phyloP scores from a whole-genome alignment of 1,140 invertebrate genomes.

The Cotesia typhae region DNA sequence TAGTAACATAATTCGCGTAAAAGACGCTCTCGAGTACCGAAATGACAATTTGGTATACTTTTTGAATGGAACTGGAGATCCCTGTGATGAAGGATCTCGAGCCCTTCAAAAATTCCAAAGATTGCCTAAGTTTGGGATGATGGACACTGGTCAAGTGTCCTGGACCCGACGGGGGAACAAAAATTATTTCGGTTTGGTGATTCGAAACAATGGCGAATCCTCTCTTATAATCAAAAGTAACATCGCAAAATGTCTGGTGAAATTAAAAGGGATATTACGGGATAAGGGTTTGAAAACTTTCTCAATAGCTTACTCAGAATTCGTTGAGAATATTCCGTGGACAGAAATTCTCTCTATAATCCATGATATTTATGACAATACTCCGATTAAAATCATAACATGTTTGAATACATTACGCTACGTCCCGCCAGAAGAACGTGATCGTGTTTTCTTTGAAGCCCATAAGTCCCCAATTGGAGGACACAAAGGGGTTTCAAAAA shows the following conservation, averaged over 20 bases:
- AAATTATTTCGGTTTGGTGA: too few relatives aligned
- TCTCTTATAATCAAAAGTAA: not conserved
- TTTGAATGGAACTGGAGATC: too few relatives aligned
- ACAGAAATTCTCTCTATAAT: not conserved
- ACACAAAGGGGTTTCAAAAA: conserved; percentile 11
- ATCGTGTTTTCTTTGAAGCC: too few relatives aligned
- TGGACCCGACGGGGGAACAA: not conserved
- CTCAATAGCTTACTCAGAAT: not conserved
- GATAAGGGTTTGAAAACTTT: not conserved
- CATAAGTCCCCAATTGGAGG: not conserved
- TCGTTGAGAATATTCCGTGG: conserved; percentile 3
- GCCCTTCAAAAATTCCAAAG: too few relatives aligned
- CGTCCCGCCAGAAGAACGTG: not conserved
- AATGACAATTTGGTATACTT: too few relatives aligned
- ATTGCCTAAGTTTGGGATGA: too few relatives aligned
- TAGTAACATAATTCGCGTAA: too few relatives aligned
- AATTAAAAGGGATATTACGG: conserved; percentile 2
- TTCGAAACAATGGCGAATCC: too few relatives aligned
- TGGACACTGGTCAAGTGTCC: not conserved
- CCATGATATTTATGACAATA: not conserved
- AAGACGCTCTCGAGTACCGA: too few relatives aligned
- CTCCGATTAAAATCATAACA: not conserved
- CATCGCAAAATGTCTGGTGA: not conserved
- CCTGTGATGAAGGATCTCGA: too few relatives aligned
- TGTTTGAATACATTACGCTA: conserved; percentile 1